A percentile compares a stretch with the other conserved stretches of the same genome.
Conservation (phyloP, 53 echinoderm and acorn worm genomes). For the Zoroaster sp. region DNA sequence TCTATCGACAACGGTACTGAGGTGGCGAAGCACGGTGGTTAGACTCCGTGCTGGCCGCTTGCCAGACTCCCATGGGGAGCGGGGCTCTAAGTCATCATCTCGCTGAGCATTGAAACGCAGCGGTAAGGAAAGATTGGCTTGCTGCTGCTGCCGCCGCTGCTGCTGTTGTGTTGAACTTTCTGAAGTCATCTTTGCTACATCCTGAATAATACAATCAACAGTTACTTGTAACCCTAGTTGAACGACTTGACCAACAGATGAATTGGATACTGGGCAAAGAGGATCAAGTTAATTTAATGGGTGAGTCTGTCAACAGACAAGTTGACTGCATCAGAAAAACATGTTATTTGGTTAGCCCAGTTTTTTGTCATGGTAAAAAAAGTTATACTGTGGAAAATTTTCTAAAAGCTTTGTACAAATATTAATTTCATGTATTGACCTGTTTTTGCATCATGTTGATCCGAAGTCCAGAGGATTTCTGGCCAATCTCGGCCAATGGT, state of each 20-base stretch:
- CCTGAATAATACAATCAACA: not conserved
- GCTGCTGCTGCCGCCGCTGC: not conserved
- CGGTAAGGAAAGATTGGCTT: constrained; percentile 13
- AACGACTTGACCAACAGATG: too few species aligned
- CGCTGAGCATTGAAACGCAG: constrained; percentile 14
- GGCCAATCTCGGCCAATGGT: constrained; percentile 11
- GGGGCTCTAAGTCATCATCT: not conserved
- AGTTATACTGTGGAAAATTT: too few species aligned
- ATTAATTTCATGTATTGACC: not conserved
- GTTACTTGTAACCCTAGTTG: too few species aligned
- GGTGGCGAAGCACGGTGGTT: constrained; percentile 81
- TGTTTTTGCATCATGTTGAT: constrained; percentile 10
- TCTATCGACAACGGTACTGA: constrained; percentile 82
- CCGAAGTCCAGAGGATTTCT: constrained; percentile 16
- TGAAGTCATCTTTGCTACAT: not conserved
- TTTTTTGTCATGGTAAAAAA: not conserved
- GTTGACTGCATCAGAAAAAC: not conserved
- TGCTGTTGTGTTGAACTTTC: not conserved
- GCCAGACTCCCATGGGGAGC: not conserved
- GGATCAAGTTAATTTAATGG: too few species aligned
- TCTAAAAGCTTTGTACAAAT: too few species aligned
- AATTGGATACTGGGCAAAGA: too few species aligned
- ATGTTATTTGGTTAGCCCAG: not conserved
- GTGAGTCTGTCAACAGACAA: too few species aligned
- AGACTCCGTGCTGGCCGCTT: constrained; percentile 69